Evolutionary conservation across 2,888 invertebrate species (phyloP).

Genomic region (Lapara coniferarum): DNA sequence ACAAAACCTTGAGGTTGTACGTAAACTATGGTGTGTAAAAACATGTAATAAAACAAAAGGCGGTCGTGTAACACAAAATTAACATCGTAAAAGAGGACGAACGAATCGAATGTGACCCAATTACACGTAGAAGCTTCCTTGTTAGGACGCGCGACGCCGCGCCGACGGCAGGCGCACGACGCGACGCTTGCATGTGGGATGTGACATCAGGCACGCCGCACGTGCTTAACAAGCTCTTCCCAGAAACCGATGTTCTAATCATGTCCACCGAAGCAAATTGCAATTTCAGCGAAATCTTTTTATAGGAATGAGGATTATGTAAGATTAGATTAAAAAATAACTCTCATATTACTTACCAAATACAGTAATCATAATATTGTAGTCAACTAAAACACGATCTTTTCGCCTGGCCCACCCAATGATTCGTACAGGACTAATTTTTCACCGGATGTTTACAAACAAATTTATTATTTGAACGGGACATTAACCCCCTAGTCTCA

Average conservation of each 20-base stretch:
- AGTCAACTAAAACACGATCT: not conserved
- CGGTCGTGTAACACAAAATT: slow-evolving; percentile 45
- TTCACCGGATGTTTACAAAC: slow-evolving; percentile 20
- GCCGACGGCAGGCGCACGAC: slow-evolving; percentile 18
- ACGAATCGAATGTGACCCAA: slow-evolving; percentile 55
- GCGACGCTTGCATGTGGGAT: slow-evolving; percentile 18
- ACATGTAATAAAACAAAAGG: slow-evolving; percentile 40
- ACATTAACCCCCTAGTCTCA: slow-evolving; percentile 20
- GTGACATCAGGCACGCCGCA: slow-evolving; percentile 28
- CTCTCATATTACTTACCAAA: too few relatives aligned
- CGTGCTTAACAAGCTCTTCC: slow-evolving; percentile 24
- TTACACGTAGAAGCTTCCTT: slow-evolving; percentile 50
- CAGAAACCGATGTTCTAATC: slow-evolving; percentile 15
- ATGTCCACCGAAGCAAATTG: not conserved
- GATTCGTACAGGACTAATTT: not conserved
- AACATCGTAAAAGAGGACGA: slow-evolving; percentile 44
- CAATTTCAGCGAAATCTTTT: not conserved
- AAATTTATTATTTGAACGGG: not conserved
- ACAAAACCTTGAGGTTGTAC: slow-evolving; percentile 15
- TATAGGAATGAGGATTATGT: too few relatives aligned
- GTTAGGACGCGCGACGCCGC: slow-evolving; percentile 31
- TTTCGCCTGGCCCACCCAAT: not conserved
- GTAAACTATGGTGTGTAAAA: slow-evolving; percentile 31
- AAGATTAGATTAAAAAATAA: too few relatives aligned
- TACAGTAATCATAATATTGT: not conserved